Conservation (phyloP, 2,888 invertebrate genomes). For the Scaptomyza reducta region DNA sequence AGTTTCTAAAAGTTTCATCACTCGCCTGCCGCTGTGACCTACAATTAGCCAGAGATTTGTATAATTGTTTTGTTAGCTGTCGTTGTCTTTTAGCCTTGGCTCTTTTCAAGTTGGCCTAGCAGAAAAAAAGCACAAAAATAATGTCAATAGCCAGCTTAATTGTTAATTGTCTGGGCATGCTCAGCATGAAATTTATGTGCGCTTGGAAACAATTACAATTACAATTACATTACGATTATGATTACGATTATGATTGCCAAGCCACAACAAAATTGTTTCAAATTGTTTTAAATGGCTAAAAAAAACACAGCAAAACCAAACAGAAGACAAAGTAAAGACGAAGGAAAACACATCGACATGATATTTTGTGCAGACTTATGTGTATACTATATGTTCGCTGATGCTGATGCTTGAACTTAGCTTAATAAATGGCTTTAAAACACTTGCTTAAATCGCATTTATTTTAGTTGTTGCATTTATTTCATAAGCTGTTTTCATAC, state of each 20-base stretch:
- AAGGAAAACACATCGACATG: conserved; percentile 13
- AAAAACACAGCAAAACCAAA: not conserved
- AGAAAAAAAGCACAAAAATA: conserved; percentile 6
- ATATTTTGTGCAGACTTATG: not conserved
- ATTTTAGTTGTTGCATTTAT: not conserved
- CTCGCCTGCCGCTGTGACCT: conserved; percentile 19
- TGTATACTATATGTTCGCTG: not conserved
- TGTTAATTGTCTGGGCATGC: conserved; percentile 44
- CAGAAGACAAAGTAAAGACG: conserved; percentile 8
- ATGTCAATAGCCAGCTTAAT: conserved; percentile 54
- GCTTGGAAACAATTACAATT: conserved; percentile 30
- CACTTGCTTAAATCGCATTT: conserved; percentile 4
- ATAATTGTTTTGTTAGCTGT: conserved; percentile 10
- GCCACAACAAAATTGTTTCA: conserved; percentile 27
- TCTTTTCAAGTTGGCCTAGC: conserved; percentile 32
- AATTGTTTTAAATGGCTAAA: conserved; percentile 32
- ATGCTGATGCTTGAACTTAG: not conserved
- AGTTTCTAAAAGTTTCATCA: not conserved
- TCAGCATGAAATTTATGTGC: conserved; percentile 35
- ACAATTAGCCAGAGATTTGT: conserved; percentile 32
- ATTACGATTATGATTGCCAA: conserved; percentile 24
- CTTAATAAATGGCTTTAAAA: conserved; percentile 1
- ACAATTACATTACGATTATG: conserved; percentile 29
- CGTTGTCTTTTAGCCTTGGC: conserved; percentile 39
- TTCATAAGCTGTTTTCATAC: conserved; percentile 22